phyloP scores from a whole-genome alignment of 1,140 invertebrate species.

The Drosophila willistoni region DNA sequence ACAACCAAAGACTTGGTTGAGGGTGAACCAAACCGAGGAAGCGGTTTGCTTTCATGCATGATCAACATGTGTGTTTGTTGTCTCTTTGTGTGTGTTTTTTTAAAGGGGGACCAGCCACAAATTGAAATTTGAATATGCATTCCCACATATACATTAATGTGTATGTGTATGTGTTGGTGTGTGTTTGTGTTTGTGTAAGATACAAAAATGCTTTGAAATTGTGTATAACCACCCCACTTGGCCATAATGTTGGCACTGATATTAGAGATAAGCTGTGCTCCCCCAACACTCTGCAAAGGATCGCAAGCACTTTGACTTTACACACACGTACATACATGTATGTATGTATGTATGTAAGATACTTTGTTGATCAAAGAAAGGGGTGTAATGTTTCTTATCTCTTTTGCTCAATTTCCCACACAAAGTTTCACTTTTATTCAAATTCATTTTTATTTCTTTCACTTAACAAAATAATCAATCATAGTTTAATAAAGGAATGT shows the following conservation, averaged over 20 bases:
- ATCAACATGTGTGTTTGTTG: constrained; percentile 65
- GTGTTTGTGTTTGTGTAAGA: not conserved
- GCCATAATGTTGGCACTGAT: constrained; percentile 55
- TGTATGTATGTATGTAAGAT: not conserved
- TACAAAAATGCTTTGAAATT: constrained; percentile 1
- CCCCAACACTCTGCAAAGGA: constrained; percentile 29
- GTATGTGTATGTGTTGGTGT: too few species aligned
- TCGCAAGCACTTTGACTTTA: not conserved
- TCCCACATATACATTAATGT: constrained; percentile 1
- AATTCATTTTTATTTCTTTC: not conserved
- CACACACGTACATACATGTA: constrained; percentile 33
- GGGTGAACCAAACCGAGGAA: constrained; percentile 10
- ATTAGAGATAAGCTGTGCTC: constrained; percentile 37
- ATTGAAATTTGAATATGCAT: constrained; percentile 54
- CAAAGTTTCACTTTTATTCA: constrained; percentile 5
- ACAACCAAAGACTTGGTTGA: constrained; percentile 2
- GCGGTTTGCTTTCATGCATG: constrained; percentile 55
- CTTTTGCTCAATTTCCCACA: not conserved
- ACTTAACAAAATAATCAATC: constrained; percentile 3
- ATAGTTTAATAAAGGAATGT: not conserved
- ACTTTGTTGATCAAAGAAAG: not conserved
- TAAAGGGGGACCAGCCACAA: constrained; percentile 32
- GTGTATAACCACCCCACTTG: constrained; percentile 21
- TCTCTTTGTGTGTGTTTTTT: constrained; percentile 22
- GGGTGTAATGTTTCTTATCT: not conserved